Base-by-base conservation (phyloP, 2,797 vertebrate species). In the Falco berigora region DNA sequence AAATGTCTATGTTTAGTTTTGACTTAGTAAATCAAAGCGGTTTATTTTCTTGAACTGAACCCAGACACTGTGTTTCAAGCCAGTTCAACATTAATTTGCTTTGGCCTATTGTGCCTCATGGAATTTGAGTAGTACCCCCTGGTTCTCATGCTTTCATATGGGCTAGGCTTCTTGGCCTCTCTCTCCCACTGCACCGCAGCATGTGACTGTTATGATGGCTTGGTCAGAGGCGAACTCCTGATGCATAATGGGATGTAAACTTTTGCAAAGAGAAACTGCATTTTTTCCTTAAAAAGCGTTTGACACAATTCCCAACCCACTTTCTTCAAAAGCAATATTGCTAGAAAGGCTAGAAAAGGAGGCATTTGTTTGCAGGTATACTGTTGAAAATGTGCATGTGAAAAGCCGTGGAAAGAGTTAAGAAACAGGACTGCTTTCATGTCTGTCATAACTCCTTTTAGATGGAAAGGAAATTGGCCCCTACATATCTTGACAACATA, bases 391-490 rank as follows among this genome's bases (percentile, higher is more conserved):
- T 9, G 18, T 19, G 20, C 20, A 17, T 3, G 0, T 55, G 69
- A 88, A 78, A 88, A 86, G 53, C 49, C 10, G 3, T 79, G 92
- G 96, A 90, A 95, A 95, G 88, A 95, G 93, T 95, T 95, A 97
- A 96, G 81, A 90, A 91, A 75, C 14, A n/a, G 40, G 47, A 10
- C 74, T 44, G 19, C 88, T 93, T 93, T 94, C 80, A 30, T 72
- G 72, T 61, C 59, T 92, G 46, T 77, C 84, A 62, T 88, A 92
- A 94, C 76, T 95, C 83, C 63, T 76, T 86, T 92, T 88, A 90
- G 44, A 93, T 92, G 83, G 21, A 73, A 80, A 96, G 90, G 96
- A 95, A 97, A 95, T 78, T 96, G 96, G 95, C 95, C 95, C 77
- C 94, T 81, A 85, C 90, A 42, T 96, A 96, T 96, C 96, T 97